These are phyloP conservation scores for Petrocephalus zakoni DNA, from an alignment of 2,113 vertebrate species.

Conservation along the genomic window DNA sequence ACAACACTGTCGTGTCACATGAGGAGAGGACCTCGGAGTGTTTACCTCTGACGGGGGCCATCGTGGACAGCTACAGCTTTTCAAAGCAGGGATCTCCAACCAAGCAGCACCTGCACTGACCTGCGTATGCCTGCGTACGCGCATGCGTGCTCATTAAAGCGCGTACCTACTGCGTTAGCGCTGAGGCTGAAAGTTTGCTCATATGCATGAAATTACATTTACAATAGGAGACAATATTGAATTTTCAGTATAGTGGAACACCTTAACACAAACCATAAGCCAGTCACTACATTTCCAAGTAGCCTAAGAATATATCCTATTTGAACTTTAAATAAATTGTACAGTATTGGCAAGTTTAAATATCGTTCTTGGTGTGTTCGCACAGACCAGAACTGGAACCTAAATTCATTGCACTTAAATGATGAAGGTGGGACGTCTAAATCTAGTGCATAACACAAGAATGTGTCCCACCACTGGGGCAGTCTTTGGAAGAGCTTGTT, in stretches of 20 bases:
- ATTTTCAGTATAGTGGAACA: conserved; percentile 14
- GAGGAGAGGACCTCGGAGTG: neutral
- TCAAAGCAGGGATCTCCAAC: neutral
- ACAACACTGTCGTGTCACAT: conserved; percentile 34
- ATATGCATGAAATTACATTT: conserved; percentile 8
- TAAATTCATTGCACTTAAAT: conserved; percentile 77
- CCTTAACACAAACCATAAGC: conserved; percentile 12
- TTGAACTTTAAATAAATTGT: conserved; percentile 39
- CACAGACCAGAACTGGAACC: conserved; percentile 61
- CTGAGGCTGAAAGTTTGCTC: neutral
- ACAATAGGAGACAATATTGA: neutral
- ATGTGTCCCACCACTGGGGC: neutral
- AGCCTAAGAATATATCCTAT: conserved; percentile 25
- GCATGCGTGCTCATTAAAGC: neutral
- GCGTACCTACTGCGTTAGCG: neutral
- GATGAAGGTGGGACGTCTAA: conserved; percentile 64
- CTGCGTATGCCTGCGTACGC: neutral
- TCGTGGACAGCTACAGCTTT: neutral
- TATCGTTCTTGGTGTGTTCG: conserved; percentile 61
- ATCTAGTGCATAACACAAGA: conserved; percentile 60
- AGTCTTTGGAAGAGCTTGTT: conserved; percentile 22
- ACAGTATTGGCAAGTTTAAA: conserved; percentile 68
- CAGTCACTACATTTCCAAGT: conserved; percentile 23
- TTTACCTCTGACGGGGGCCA: neutral
- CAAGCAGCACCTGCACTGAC: neutral